These are phyloP conservation scores for Rhyzopertha dominica DNA, from an alignment of 1,140 invertebrate genomes.

Conservation along the genomic window DNA sequence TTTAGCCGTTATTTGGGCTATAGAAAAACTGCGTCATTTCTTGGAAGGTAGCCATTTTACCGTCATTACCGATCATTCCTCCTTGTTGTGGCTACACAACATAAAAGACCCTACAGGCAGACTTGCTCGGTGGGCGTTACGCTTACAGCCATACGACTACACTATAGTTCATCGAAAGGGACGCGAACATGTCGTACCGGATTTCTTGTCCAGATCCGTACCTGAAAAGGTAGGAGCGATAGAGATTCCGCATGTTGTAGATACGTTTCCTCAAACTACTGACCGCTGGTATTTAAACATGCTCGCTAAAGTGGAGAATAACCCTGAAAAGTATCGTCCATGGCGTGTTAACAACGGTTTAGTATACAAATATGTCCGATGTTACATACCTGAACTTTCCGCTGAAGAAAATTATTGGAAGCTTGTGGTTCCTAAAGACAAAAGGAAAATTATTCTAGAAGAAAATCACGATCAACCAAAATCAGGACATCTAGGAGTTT, in stretches of 20 bases:
- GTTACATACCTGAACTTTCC: not conserved
- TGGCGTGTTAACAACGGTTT: constrained; percentile 5
- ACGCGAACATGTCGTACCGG: constrained; percentile 30
- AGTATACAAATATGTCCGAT: constrained; percentile 4
- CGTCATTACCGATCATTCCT: constrained; percentile 25
- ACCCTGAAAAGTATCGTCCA: not conserved
- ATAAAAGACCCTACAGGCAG: constrained; percentile 12
- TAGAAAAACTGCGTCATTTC: too few relatives aligned
- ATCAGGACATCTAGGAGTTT: constrained; percentile 8
- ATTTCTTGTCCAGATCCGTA: too few relatives aligned
- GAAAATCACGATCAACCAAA: constrained; percentile 3
- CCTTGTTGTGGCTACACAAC: constrained; percentile 15
- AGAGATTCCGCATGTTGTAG: too few relatives aligned
- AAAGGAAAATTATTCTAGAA: constrained; percentile 2
- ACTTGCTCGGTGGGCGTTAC: constrained; percentile 19
- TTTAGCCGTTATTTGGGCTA: too few relatives aligned
- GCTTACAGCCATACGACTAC: constrained; percentile 36
- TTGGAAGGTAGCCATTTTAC: constrained; percentile 22
- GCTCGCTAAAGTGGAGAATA: constrained; percentile 1
- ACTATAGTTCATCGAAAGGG: constrained; percentile 39
- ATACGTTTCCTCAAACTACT: constrained; percentile 1
- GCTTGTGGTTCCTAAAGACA: constrained; percentile 6
- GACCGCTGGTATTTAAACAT: constrained; percentile 3
- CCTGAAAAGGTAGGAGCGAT: too few relatives aligned
- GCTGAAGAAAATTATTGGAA: constrained; percentile 5